These are phyloP conservation scores for Bubo scandiacus DNA, from an alignment of 2,113 vertebrate species.

Conservation along the genomic window DNA sequence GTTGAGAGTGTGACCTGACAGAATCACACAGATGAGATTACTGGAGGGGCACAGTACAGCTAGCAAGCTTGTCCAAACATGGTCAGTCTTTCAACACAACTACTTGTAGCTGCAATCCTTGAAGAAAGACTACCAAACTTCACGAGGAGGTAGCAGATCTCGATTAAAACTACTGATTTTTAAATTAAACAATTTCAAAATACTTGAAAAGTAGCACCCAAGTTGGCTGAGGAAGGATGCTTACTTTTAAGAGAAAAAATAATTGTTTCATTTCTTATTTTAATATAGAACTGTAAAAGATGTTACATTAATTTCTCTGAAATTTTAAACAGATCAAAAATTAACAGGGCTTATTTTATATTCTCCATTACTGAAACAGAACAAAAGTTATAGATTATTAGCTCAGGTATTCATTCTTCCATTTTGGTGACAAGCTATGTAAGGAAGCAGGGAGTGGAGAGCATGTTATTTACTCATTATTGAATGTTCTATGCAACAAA, in stretches of 20 bases:
- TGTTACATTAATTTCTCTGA: not conserved
- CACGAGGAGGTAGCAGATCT: not conserved
- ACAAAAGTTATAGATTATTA: not conserved
- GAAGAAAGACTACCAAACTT: not conserved
- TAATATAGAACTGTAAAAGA: not conserved
- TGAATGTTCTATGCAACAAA: not conserved
- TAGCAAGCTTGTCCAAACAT: not conserved
- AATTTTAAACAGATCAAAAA: not conserved
- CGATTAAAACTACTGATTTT: not conserved
- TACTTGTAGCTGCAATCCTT: not conserved
- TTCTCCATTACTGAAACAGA: not conserved
- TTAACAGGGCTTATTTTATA: not conserved
- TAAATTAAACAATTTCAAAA: not conserved
- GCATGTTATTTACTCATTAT: not conserved
- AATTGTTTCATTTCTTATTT: not conserved
- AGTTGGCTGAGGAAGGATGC: not conserved
- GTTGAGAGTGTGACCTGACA: not conserved
- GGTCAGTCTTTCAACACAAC: not conserved
- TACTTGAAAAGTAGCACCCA: not conserved
- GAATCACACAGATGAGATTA: not conserved
- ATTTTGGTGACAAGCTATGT: not conserved
- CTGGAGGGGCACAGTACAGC: not conserved
- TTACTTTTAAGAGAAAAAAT: not conserved
- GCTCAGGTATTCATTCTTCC: not conserved
- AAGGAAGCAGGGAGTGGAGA: rapidly evolving